Evolutionary conservation across 2,888 invertebrate species (phyloP).

Genomic region (Lasioglossum malachurum): DNA sequence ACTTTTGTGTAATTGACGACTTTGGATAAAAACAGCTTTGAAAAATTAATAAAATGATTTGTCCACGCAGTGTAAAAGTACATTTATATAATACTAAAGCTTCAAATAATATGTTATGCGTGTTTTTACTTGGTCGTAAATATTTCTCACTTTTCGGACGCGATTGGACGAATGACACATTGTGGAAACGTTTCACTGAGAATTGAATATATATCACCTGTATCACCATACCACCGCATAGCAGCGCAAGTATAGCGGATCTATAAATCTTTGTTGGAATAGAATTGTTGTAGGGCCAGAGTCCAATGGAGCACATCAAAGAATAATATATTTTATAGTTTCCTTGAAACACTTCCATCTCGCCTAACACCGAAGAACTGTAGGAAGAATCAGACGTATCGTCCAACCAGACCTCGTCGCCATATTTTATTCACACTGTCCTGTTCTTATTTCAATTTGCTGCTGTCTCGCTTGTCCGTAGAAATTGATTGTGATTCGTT

Average conservation of each 20-base stretch:
- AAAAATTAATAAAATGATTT: too few relatives aligned
- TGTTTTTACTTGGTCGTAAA: background rate
- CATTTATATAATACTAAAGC: too few relatives aligned
- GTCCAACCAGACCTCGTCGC: background rate
- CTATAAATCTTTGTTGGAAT: background rate
- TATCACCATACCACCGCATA: background rate
- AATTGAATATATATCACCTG: background rate
- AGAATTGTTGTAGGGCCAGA: background rate
- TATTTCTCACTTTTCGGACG: background rate
- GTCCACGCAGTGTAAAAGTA: too few relatives aligned
- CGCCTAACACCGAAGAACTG: background rate
- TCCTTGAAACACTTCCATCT: background rate
- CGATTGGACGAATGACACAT: background rate
- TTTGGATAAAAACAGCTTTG: too few relatives aligned
- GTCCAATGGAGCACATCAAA: background rate
- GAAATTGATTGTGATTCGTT: background rate
- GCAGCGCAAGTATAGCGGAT: background rate
- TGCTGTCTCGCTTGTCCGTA: background rate
- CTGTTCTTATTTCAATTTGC: background rate
- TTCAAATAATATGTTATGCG: too few relatives aligned
- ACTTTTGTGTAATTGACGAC: too few relatives aligned
- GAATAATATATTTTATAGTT: conserved; percentile 2
- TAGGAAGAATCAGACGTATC: background rate
- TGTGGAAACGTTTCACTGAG: background rate
- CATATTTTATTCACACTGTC: background rate